phyloP scores from a whole-genome alignment of 30 jellyfish, hydroid and myxozoan genomes.

The Cassiopea andromeda region DNA sequence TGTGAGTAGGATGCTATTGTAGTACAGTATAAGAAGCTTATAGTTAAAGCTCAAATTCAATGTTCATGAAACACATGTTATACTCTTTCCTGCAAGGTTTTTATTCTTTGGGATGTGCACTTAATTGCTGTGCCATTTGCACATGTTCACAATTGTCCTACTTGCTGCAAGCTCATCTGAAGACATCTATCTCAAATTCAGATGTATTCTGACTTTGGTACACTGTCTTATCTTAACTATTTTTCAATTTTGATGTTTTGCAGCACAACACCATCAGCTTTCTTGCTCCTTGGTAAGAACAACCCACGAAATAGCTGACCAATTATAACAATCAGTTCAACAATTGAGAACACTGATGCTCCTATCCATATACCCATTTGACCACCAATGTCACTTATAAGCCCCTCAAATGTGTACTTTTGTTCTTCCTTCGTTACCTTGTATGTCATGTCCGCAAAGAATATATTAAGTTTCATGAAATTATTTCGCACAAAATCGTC shows the following conservation, averaged over 20 bases:
- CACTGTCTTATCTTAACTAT: background rate
- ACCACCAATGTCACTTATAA: constrained; percentile 61
- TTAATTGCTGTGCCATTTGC: too few species aligned
- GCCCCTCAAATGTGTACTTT: constrained; percentile 14
- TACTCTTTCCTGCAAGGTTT: too few species aligned
- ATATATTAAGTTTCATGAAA: constrained; percentile 23
- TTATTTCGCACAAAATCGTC: constrained; percentile 56
- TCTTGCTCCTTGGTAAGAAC: background rate
- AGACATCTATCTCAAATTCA: too few species aligned
- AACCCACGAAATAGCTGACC: constrained; percentile 2
- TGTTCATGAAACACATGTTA: too few species aligned
- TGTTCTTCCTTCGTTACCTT: constrained; percentile 9
- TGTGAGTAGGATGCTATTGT: too few species aligned
- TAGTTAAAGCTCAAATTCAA: too few species aligned
- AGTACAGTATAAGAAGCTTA: too few species aligned
- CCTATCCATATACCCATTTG: constrained; percentile 80
- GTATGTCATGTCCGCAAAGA: constrained; percentile 36
- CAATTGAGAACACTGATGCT: constrained; percentile 62
- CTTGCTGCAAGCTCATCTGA: too few species aligned
- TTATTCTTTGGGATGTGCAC: too few species aligned
- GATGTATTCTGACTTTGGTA: background rate
- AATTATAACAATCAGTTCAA: constrained; percentile 12
- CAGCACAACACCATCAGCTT: background rate
- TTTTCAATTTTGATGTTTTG: constrained; percentile 8
- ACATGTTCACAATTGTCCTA: too few species aligned